phyloP scores from a whole-genome alignment of 2,797 vertebrate genomes.

The Helicolenus hilgendorfi region DNA sequence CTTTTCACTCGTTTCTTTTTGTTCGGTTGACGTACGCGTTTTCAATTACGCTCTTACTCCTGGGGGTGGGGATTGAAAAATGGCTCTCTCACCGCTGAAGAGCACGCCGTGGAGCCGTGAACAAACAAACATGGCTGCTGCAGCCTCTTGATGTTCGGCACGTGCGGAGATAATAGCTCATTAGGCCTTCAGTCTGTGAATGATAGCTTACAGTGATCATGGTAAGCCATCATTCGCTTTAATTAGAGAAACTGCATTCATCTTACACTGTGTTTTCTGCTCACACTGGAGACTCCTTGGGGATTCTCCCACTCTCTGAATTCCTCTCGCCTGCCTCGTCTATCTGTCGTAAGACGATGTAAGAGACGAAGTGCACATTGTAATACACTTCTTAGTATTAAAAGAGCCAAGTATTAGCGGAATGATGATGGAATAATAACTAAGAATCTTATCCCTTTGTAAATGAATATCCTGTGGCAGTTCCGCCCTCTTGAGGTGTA shows the following conservation, averaged over 20 bases:
- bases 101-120: neutral
- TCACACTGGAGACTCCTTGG: constrained; percentile 67
- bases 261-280: constrained; percentile 72
- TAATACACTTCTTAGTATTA: constrained; percentile 63
- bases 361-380: constrained; percentile 77
- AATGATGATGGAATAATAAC: constrained; percentile 33
- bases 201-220: constrained; percentile 60
- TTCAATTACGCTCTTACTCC: constrained; percentile 26
- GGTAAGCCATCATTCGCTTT: constrained; percentile 75
- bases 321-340: constrained; percentile 59
- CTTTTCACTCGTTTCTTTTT: constrained; percentile 11
- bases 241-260: constrained; percentile 81
- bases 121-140: constrained; percentile 44
- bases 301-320: constrained; percentile 76
- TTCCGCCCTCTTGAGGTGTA: neutral
- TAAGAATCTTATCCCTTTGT: neutral
- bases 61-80: neutral
- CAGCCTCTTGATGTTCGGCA: constrained; percentile 46
- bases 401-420: constrained; percentile 45
- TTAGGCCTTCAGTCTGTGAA: constrained; percentile 55
- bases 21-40: constrained; percentile 35
- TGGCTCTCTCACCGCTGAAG: neutral
- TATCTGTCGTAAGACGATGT: constrained; percentile 83
- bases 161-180: constrained; percentile 68
- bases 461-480: neutral